phyloP scores from a whole-genome alignment of 2,797 vertebrate genomes.

The Propithecus perrieri region DNA sequence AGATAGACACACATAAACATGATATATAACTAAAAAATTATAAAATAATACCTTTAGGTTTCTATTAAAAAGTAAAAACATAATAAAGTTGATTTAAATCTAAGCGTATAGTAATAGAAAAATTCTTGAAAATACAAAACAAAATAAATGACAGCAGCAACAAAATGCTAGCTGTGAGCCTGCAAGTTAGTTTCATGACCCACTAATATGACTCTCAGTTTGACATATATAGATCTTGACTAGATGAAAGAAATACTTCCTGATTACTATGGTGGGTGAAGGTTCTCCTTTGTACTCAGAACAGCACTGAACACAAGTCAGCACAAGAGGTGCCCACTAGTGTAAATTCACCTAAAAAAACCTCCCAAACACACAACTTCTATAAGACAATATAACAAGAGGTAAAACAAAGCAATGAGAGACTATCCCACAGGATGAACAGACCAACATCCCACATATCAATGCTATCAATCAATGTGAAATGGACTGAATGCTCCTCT shows the following conservation, averaged over 20 bases:
- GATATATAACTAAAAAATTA: neutral
- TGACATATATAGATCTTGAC: neutral
- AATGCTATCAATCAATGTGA: no score
- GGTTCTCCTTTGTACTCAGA: neutral
- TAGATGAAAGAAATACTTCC: neutral
- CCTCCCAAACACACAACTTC: no score
- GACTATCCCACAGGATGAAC: no score
- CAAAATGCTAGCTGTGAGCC: neutral
- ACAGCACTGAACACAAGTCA: no score
- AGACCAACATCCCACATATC: no score
- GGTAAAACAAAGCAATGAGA: no score
- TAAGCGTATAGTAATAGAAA: slow-evolving; percentile 22
- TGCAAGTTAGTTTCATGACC: neutral
- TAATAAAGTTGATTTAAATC: neutral
- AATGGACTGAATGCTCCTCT: no score
- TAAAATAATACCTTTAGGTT: neutral
- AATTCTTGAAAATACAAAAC: neutral
- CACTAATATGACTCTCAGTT: neutral
- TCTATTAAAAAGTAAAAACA: neutral
- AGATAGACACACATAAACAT: neutral
- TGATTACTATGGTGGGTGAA: neutral
- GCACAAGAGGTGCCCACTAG: no score
- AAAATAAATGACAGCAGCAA: neutral
- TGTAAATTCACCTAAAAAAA: no score
- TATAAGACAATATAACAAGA: no score